phyloP scores from a whole-genome alignment of 1,140 invertebrate species.

The Papilio polyxenes region DNA sequence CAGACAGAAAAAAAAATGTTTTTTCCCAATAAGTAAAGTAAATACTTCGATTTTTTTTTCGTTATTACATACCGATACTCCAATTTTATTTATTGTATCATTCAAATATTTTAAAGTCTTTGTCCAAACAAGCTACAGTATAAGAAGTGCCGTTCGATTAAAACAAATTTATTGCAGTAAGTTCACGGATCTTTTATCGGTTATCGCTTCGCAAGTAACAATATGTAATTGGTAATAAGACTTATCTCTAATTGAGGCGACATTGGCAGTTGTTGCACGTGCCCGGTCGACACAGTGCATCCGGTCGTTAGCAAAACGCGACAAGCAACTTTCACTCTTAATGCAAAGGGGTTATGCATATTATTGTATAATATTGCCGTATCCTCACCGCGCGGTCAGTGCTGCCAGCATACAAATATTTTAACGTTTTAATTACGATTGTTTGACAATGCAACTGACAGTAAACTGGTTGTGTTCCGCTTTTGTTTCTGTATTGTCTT shows the following conservation, averaged over 20 bases:
- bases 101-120: no score
- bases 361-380: not conserved
- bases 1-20: no score
- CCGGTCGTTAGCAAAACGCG: conserved; percentile 26
- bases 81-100: no score
- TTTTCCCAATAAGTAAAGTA: no score
- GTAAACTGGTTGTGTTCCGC: conserved; percentile 10
- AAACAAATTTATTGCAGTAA: conserved; percentile 7
- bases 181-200: conserved; percentile 29
- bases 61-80: no score
- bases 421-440: conserved; percentile 34
- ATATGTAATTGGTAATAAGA: conserved; percentile 35
- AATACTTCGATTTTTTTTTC: no score
- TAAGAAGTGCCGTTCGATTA: not conserved
- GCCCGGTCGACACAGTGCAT: conserved; percentile 22
- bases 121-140: not conserved
- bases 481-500: conserved; percentile 17
- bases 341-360: conserved; percentile 19
- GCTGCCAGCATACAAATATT: conserved; percentile 25
- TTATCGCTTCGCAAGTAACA: conserved; percentile 22
- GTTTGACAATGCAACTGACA: conserved; percentile 31
- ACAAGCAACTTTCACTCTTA: conserved; percentile 36
- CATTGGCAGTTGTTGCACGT: conserved; percentile 34
- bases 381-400: conserved; percentile 7
- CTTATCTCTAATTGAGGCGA: conserved; percentile 35